These are phyloP conservation scores for Bothrops jararaca DNA, from an alignment of 2,113 vertebrate species.

Conservation along the genomic window DNA sequence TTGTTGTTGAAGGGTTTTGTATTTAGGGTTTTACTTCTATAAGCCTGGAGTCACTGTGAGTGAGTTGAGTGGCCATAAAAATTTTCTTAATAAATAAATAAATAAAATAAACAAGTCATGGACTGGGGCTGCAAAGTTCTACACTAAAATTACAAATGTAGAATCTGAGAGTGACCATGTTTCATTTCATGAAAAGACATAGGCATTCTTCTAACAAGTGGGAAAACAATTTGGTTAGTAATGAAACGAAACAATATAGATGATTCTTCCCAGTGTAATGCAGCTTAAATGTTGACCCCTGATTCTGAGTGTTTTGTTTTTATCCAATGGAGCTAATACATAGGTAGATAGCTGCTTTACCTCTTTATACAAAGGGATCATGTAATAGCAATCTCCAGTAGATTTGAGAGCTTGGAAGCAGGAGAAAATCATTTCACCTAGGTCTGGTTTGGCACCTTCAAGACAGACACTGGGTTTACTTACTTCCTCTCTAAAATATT, in stretches of 20 bases:
- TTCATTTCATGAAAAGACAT: not conserved
- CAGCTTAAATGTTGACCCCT: not conserved
- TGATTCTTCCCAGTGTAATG: not conserved
- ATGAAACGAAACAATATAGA: not conserved
- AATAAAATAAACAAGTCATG: not conserved
- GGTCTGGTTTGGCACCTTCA: not conserved
- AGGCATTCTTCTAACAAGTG: not conserved
- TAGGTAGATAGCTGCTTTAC: too few relatives aligned
- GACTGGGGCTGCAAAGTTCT: too few relatives aligned
- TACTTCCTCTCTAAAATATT: not conserved
- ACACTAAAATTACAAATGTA: too few relatives aligned
- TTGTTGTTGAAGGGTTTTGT: not conserved
- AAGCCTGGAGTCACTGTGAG: not conserved
- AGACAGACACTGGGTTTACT: not conserved
- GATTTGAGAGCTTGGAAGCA: too few relatives aligned
- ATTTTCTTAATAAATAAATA: not conserved
- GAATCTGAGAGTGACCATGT: not conserved
- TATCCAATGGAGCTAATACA: not conserved
- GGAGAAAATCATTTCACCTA: not conserved
- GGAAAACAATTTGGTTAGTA: not conserved
- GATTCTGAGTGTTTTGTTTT: not conserved
- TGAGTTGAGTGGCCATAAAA: not conserved
- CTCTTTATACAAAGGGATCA: too few relatives aligned
- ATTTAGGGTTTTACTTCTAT: not conserved
- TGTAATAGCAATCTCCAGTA: too few relatives aligned